Evolutionary conservation across 1,140 invertebrate genomes (phyloP), one percentile per base, ranked within the genome.

Genomic region (Anadara kagoshimensis): DNA sequence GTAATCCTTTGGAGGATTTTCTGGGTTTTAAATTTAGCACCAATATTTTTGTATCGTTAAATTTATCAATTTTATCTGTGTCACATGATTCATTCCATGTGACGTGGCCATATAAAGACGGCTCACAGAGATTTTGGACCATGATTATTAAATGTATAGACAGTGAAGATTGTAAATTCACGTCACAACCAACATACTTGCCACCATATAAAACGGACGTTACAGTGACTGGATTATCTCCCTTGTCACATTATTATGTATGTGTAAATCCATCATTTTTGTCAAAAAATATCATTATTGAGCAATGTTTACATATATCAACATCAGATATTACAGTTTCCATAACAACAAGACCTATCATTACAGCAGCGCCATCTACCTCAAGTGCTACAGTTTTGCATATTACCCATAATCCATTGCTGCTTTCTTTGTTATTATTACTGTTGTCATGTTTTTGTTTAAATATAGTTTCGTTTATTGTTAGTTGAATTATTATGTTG

Each of bases 221-320:
- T 2, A 56, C 64, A 0, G 20, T 81, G 16, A 22, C 5, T 8
- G 62, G 64, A 0, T 53, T 81, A 43, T 20, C 24, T 11, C 68
- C 77, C 1, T 61, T 56, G 7, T 58, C 65, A 16, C 45, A 56
- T 8, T 81, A 79, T 67, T 75, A 75, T 36, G 58, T 81, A 20
- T 81, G 79, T 63, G 69, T 76, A 14, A 74, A 73, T 22, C 79
- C 79, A 18, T 57, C 64, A 41, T 81, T 81, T 68, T 47, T 73
- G 7, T 51, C 73, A 1, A 41, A 61, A 16, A 53, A 69, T 16
- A 63, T 79, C 16, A 47, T 49, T 3, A 58, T 81, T 5, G 69
- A 73, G 20, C 79, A 81, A 61, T 81, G 79, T 63, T 59, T 78
- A 5, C 58, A 61, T 26, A 57, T 78, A 11, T 53, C 49, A 1